These are phyloP conservation scores for Microtus montanus DNA, from an alignment of 2,113 vertebrate species.

Conservation along the genomic window DNA sequence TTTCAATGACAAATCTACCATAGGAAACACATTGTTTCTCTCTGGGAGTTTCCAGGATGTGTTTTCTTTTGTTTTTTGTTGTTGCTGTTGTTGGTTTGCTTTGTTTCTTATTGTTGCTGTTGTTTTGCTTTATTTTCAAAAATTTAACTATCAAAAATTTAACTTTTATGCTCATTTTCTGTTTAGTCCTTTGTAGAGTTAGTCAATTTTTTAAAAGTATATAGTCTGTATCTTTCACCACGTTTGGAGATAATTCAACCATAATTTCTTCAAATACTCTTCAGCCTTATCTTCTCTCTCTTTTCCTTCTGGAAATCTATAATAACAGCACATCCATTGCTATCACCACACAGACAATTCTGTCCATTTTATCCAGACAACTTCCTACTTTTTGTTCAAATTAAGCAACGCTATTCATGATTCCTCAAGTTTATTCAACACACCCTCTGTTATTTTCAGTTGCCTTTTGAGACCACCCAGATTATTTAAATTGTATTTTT, in stretches of 20 bases:
- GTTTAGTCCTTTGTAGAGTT: background rate
- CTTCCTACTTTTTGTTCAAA: background rate
- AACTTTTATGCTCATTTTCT: background rate
- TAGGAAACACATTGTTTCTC: background rate
- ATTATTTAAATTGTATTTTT: background rate
- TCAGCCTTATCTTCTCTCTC: background rate
- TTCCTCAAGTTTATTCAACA: background rate
- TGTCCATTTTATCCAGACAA: background rate
- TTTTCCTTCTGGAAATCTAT: background rate
- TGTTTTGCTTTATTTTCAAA: background rate
- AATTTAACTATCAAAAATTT: conserved; percentile 19
- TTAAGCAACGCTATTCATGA: background rate
- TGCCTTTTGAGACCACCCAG: background rate
- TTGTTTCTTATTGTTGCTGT: background rate
- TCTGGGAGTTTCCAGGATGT: background rate
- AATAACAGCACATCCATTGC: background rate
- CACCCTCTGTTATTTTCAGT: background rate
- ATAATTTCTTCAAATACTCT: background rate
- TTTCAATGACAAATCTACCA: background rate
- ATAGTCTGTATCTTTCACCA: background rate
- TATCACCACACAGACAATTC: background rate
- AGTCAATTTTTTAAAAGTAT: background rate
- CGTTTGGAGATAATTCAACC: background rate
- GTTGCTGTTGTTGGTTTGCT: background rate
- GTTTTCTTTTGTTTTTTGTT: background rate